Conservation (phyloP, 1,140 invertebrate genomes). For the Caerostris extrusa region DNA sequence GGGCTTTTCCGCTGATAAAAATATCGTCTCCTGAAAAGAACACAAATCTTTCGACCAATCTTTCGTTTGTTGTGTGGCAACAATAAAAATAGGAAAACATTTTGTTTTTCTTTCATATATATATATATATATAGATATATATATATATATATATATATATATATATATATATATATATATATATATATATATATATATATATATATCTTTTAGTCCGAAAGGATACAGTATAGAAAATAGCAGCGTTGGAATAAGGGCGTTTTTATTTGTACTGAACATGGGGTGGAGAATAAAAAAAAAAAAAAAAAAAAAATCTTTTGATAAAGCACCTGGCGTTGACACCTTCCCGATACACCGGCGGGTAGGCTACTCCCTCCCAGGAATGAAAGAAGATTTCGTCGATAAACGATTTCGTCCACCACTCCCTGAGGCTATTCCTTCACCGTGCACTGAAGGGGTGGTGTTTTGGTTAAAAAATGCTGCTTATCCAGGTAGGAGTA, state of each 20-base stretch:
- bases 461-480: neutral
- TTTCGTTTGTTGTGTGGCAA: neutral
- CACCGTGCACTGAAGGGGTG: neutral
- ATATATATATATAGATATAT: neutral
- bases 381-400: conserved; percentile 58
- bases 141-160: neutral
- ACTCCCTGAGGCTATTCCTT: conserved; percentile 12
- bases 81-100: conserved; percentile 33
- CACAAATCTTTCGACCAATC: neutral
- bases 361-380: conserved; percentile 7
- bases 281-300: neutral
- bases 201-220: neutral
- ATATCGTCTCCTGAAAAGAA: conserved; percentile 33
- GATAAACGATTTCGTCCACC: conserved; percentile 57
- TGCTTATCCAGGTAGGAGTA: neutral
- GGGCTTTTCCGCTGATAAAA: conserved; percentile 17
- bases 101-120: neutral
- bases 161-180: neutral
- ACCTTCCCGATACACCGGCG: conserved; percentile 52
- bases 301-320: neutral
- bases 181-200: too few species aligned
- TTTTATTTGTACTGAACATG: conserved; percentile 27
- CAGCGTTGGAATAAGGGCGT: neutral
- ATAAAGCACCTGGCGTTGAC: conserved; percentile 60
- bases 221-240: neutral